phyloP scores from a whole-genome alignment of 2,888 invertebrate species.

The Eristalinus sepulchralis region DNA sequence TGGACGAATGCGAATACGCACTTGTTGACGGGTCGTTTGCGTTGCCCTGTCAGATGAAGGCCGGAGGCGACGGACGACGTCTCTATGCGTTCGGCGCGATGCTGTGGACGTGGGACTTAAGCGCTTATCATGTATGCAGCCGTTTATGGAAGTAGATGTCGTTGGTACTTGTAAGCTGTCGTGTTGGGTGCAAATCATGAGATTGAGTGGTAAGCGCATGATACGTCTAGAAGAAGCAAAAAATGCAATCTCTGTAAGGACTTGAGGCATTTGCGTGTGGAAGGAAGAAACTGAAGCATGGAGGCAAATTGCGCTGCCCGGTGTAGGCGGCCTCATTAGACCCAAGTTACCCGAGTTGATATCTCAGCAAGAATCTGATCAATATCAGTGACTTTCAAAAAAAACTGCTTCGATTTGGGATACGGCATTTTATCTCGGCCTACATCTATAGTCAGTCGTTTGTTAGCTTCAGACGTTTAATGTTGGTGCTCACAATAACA shows the following conservation, averaged over 20 bases:
- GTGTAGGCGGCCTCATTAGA: background rate
- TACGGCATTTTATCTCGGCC: too few species aligned
- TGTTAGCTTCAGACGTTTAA: too few species aligned
- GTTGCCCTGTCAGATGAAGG: conserved; percentile 7
- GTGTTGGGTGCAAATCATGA: conserved; percentile 54
- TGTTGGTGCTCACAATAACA: too few species aligned
- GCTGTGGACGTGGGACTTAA: background rate
- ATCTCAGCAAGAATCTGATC: background rate
- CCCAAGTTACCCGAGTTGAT: background rate
- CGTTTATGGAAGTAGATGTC: conserved; percentile 23
- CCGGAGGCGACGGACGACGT: background rate
- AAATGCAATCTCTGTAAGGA: background rate
- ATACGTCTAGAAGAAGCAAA: background rate
- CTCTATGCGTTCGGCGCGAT: background rate
- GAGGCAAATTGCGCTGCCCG: background rate
- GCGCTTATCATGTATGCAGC: conserved; percentile 38
- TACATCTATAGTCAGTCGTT: too few species aligned
- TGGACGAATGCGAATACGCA: background rate
- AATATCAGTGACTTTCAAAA: background rate
- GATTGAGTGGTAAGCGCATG: conserved; percentile 18
- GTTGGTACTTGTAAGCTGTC: conserved; percentile 35
- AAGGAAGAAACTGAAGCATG: background rate
- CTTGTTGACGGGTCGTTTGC: background rate
- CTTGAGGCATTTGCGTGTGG: background rate
- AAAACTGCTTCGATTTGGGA: too few species aligned